Base-by-base conservation (phyloP, 2,888 invertebrate species). In the Epinotia nisella region DNA sequence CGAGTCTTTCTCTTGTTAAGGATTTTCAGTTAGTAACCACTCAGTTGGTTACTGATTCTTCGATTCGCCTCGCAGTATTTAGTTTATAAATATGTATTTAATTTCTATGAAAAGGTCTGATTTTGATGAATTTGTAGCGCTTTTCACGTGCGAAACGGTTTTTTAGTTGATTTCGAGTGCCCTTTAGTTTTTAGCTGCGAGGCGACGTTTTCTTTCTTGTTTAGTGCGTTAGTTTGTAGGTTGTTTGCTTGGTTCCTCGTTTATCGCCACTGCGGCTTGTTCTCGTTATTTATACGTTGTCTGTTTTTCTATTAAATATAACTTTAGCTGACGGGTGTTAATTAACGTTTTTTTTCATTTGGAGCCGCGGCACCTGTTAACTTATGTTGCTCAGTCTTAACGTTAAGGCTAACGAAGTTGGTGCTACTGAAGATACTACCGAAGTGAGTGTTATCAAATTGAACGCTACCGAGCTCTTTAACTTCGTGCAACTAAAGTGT, bases 171-270 rank as follows among this genome's bases (percentile, higher is more conserved):
- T 90, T 90, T 89, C 78, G 85, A 87, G 78, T 74, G 78, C 76
- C 76, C 77, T 89, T 87, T 87, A 81, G 81, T 82, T 85, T 83
- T 60, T 75, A 71, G 82, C 86, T 86, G 86, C 86, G 90, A 83
- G 87, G 81, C 84, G 81, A 68, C 70, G 78, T 79, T 76, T 77
- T 75, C 13, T 71, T 71, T 67, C 74, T 60, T 67, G 81, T 79
- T 79, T 83, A 76, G 81, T 86, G 86, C 72, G 90, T 90, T 89
- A 87, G 85, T 90, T 90, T 88, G 88, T 87, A 84, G 87, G 89
- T 90, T 62, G 62, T 62, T 83, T 80, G 81, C 81, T 79, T 84
- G 82, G 81, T 84, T 82, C 78, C 83, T 86, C 85, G 87, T 89
- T 88, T 87, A 85, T 79, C 81, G 81, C 77, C 75, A 76, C 71